Percentiles rank a stretch among this genome's conserved stretches.
Evolutionary conservation across 2,797 vertebrate species (phyloP).

Genomic region (Potorous gilbertii): DNA sequence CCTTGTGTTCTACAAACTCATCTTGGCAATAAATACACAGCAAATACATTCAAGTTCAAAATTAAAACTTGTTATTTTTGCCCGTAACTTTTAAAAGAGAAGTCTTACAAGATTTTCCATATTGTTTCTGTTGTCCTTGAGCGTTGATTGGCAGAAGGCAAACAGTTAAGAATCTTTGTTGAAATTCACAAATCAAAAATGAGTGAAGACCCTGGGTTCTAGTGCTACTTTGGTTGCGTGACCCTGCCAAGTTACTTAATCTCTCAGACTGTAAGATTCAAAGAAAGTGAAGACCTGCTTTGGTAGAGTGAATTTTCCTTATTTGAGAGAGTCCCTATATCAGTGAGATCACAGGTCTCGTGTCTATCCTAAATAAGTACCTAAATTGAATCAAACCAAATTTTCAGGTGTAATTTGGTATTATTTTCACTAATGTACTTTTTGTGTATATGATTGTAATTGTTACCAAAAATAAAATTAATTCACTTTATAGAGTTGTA

Average conservation of each 20-base stretch:
- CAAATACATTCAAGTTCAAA: background rate
- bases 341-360: background rate
- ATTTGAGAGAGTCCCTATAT: background rate
- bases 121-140: background rate
- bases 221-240: background rate
- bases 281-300: background rate
- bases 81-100: background rate
- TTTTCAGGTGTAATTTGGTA: background rate
- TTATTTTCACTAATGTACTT: background rate
- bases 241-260: background rate
- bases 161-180: background rate
- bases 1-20: background rate
- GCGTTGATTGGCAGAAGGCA: background rate
- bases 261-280: background rate
- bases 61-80: background rate
- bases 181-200: background rate
- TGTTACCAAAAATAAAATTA: background rate
- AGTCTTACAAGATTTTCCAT: background rate
- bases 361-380: background rate
- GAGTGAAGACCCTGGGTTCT: background rate
- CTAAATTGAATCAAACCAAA: background rate
- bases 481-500: background rate
- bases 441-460: background rate
- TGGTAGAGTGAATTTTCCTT: background rate
- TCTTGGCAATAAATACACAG: background rate